These are phyloP conservation scores for Dasysyrphus albostriatus DNA, from an alignment of 2,888 invertebrate genomes.

Conservation along the genomic window DNA sequence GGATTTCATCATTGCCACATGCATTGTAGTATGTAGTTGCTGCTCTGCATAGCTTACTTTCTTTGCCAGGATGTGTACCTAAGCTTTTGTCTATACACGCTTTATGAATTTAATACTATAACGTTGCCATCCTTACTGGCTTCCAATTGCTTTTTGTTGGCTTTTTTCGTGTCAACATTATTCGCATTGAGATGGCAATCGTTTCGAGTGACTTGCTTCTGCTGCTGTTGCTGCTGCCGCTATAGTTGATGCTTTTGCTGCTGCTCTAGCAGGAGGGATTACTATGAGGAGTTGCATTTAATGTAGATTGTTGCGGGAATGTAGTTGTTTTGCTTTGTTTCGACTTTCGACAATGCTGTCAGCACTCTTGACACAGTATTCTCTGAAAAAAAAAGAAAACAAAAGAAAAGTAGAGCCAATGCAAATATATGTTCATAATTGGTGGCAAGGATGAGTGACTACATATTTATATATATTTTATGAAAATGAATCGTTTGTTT, in stretches of 20 bases:
- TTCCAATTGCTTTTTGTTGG: conserved; percentile 50
- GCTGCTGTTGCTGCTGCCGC: conserved; percentile 12
- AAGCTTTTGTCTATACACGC: conserved; percentile 41
- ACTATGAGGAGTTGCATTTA: conserved; percentile 53
- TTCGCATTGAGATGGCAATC: conserved; percentile 58
- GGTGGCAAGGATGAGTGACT: not conserved
- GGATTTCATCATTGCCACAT: conserved; percentile 78
- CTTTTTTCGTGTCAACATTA: conserved; percentile 69
- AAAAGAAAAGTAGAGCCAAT: conserved; percentile 21
- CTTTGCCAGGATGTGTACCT: conserved; percentile 43
- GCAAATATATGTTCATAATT: conserved; percentile 29
- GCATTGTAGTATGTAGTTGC: conserved; percentile 42
- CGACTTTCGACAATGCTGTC: conserved; percentile 44
- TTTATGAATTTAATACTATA: conserved; percentile 70
- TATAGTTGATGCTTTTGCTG: not conserved
- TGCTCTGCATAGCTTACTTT: conserved; percentile 54
- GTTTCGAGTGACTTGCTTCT: conserved; percentile 47
- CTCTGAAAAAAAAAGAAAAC: conserved; percentile 58
- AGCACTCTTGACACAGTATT: conserved; percentile 63
- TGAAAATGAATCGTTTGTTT: not conserved
- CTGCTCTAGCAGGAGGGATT: conserved; percentile 39
- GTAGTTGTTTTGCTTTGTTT: conserved; percentile 29
- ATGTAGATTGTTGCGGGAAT: conserved; percentile 43
- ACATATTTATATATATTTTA: not conserved
- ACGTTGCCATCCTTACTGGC: conserved; percentile 56